Conservation (phyloP, 2,113 vertebrate species). For the Casuarius casuarius region DNA sequence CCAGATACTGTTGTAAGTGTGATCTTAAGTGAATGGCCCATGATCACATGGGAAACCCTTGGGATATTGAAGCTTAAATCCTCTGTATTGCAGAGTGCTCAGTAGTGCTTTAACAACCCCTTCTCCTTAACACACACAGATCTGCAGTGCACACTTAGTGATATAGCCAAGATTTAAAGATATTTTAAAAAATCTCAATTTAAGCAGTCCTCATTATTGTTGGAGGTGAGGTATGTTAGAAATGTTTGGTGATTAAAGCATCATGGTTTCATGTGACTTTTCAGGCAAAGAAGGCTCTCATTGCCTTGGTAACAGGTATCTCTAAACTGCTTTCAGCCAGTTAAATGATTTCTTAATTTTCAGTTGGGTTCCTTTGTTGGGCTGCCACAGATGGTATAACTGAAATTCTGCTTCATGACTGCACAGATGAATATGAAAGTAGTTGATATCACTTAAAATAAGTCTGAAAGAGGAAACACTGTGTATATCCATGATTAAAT, state of each 20-base stretch:
- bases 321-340: neutral
- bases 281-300: neutral
- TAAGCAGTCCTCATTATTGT: neutral
- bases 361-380: neutral
- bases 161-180: neutral
- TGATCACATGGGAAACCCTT: neutral
- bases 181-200: neutral
- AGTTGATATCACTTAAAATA: neutral
- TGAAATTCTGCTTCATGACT: neutral
- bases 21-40: neutral
- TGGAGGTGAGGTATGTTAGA: neutral
- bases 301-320: constrained; percentile 15
- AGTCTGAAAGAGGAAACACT: neutral
- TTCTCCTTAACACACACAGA: neutral
- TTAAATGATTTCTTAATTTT: constrained; percentile 9
- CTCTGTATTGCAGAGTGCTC: neutral
- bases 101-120: neutral
- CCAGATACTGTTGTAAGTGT: neutral
- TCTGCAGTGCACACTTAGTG: neutral
- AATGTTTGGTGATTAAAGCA: neutral
- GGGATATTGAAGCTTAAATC: neutral
- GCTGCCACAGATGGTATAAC: neutral
- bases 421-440: neutral
- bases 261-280: neutral
- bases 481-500: neutral